These are phyloP conservation scores for Centropyge bicolor DNA, from an alignment of 2,797 vertebrate species.

Conservation along the genomic window DNA sequence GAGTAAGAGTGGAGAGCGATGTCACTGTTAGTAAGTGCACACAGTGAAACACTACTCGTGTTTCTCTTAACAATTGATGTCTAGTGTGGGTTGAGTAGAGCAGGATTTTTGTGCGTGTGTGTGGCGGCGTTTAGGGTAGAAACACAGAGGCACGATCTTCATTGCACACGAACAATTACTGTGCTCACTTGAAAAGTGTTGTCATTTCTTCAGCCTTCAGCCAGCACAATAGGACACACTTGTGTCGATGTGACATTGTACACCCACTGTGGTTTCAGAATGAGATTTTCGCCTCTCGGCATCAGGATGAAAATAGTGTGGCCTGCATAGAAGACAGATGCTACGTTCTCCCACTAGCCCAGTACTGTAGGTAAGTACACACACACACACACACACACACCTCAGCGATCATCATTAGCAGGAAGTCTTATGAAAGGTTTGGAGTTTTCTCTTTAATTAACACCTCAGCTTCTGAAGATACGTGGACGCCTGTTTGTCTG, in stretches of 20 bases:
- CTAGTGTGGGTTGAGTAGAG: background rate
- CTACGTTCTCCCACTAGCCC: constrained; percentile 98
- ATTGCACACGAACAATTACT: constrained; percentile 27
- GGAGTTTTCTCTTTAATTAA: constrained; percentile 44
- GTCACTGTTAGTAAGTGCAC: constrained; percentile 21
- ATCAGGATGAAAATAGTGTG: constrained; percentile 99
- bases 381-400: constrained; percentile 9
- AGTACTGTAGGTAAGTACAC: constrained; percentile 96
- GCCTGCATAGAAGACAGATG: constrained; percentile 99
- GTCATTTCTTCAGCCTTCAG: constrained; percentile 40
- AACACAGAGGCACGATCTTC: constrained; percentile 14
- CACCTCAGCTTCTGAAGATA: constrained; percentile 34
- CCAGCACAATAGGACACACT: constrained; percentile 29
- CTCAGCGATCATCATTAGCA: background rate
- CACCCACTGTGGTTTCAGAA: constrained; percentile 89
- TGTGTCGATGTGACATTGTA: constrained; percentile 65
- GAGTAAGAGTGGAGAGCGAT: constrained; percentile 10
- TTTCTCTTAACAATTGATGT: constrained; percentile 18
- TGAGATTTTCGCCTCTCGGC: constrained; percentile 98
- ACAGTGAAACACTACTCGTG: background rate
- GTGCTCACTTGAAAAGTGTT: constrained; percentile 24
- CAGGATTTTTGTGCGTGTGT: background rate
- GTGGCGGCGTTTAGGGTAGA: background rate
- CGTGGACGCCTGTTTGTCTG: constrained; percentile 30
- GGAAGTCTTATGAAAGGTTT: constrained; percentile 16